Evolutionary conservation across 2,888 invertebrate genomes (phyloP).

Genomic region (Deroplatys truncata): DNA sequence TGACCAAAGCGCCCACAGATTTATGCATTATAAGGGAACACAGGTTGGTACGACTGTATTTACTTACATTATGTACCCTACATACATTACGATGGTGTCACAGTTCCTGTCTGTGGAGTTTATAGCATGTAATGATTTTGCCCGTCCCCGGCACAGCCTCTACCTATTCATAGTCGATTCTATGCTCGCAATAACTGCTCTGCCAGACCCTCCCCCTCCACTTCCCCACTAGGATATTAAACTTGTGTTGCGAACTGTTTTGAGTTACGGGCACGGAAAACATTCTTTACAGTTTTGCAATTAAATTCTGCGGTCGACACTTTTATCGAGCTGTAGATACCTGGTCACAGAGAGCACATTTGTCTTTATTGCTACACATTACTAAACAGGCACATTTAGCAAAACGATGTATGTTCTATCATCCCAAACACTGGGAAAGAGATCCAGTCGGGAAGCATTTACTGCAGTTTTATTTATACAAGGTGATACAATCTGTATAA

Average conservation of each 20-base stretch:
- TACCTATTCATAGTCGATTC: neutral
- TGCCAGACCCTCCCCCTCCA: too few relatives aligned
- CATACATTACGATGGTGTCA: neutral
- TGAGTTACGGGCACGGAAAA: neutral
- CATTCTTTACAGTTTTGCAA: neutral
- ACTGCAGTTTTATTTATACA: too few relatives aligned
- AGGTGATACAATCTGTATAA: too few relatives aligned
- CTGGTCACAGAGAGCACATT: neutral
- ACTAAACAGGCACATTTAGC: neutral
- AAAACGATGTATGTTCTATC: neutral
- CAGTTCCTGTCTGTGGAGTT: neutral
- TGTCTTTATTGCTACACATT: neutral
- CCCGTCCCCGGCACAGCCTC: neutral
- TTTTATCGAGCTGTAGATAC: neutral
- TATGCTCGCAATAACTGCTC: neutral
- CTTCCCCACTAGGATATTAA: neutral
- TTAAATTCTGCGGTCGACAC: neutral
- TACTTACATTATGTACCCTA: neutral
- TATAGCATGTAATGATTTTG: neutral
- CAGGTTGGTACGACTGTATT: neutral
- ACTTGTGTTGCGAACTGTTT: neutral
- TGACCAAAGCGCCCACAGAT: neutral
- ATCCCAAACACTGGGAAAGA: too few relatives aligned
- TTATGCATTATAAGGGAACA: neutral
- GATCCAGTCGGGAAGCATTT: too few relatives aligned